Evolutionary conservation across 2,113 vertebrate species (phyloP).

Genomic region (Oreocharis arfaki): DNA sequence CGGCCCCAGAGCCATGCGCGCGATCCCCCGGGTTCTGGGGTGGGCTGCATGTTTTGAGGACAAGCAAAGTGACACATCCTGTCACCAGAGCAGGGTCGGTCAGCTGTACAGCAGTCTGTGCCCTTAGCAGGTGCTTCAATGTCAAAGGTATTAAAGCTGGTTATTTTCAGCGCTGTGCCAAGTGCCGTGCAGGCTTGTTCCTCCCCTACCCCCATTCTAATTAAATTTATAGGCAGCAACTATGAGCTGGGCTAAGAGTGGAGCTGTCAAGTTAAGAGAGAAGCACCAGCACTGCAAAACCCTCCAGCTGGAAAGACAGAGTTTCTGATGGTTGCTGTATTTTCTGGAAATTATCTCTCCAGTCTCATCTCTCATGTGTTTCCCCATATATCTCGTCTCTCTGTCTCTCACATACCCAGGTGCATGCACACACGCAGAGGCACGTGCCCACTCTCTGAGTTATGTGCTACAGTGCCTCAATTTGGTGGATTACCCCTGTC

Average conservation of each 20-base stretch:
- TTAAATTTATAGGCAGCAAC: constrained; percentile 27
- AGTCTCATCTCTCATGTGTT: background rate
- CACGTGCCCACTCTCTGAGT: background rate
- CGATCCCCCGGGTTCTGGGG: background rate
- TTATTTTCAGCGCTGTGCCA: constrained; percentile 20
- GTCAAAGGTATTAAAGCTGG: constrained; percentile 40
- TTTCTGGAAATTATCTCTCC: constrained; percentile 21
- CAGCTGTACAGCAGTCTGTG: background rate
- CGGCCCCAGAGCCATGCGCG: background rate
- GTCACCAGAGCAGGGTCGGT: background rate
- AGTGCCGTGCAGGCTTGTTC: background rate
- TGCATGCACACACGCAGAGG: background rate
- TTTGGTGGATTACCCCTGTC: background rate
- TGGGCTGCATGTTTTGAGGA: background rate
- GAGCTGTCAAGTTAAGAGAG: constrained; percentile 5
- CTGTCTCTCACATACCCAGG: background rate
- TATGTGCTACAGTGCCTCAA: background rate
- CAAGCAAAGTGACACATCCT: background rate
- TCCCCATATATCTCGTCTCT: background rate
- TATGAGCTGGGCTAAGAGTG: background rate
- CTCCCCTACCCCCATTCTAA: constrained; percentile 3
- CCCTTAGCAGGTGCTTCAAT: constrained; percentile 45
- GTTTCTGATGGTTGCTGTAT: background rate
- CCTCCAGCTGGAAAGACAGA: constrained; percentile 41
- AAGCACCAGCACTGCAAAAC: background rate